A percentile compares a stretch with the other conserved stretches of the same genome.
These are phyloP conservation scores for Tympanuchus pallidicinctus DNA, from an alignment of 2,113 vertebrate species.

Conservation along the genomic window DNA sequence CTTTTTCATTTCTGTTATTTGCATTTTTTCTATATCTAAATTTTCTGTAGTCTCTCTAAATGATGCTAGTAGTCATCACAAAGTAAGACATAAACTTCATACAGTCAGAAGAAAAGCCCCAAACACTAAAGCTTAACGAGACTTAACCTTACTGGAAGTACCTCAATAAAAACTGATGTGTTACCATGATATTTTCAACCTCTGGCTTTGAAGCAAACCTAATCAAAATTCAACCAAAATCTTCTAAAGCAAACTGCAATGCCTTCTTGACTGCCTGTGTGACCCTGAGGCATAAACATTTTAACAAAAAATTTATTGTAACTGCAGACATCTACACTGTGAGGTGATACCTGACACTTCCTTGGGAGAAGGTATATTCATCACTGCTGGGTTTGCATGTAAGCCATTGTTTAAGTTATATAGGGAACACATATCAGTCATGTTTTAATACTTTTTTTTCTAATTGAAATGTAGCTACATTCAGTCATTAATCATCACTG, in stretches of 20 bases:
- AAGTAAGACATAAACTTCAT: background rate
- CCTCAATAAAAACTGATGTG: background rate
- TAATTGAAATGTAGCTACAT: background rate
- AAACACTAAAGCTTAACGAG: background rate
- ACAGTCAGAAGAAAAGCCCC: background rate
- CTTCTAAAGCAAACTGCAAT: background rate
- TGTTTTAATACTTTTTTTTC: background rate
- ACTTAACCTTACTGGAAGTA: background rate
- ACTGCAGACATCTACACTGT: background rate
- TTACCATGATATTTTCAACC: background rate
- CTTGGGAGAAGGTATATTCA: background rate
- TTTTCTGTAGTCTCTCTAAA: background rate
- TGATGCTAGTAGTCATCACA: background rate
- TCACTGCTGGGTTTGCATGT: background rate
- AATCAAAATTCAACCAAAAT: background rate
- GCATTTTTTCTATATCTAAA: background rate
- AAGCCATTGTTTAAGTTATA: background rate
- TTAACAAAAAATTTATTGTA: background rate
- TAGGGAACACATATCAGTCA: background rate
- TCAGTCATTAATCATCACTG: background rate
- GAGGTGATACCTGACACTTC: background rate
- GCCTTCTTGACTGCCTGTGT: background rate
- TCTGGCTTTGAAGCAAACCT: background rate
- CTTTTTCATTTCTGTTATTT: background rate
- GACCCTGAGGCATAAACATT: background rate